Percentiles rank a stretch among this genome's conserved stretches.
These are phyloP conservation scores for Passerculus sandwichensis DNA, from an alignment of 2,797 vertebrate genomes.

Conservation along the genomic window DNA sequence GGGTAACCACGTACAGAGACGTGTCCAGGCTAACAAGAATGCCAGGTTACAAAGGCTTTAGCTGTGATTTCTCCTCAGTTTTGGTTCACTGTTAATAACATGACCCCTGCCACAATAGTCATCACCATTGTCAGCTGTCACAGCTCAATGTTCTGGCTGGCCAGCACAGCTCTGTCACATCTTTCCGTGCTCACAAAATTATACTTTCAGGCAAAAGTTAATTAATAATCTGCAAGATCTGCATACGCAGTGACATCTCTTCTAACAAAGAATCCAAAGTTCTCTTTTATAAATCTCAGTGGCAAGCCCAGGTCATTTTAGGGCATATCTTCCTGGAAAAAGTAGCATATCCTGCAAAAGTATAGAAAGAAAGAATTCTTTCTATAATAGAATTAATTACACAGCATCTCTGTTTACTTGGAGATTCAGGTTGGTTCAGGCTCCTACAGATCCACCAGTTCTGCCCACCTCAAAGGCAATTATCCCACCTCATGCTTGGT, in stretches of 20 bases:
- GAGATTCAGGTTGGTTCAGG: neutral
- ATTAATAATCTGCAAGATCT: neutral
- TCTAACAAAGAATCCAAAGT: neutral
- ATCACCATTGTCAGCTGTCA: neutral
- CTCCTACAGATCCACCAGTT: neutral
- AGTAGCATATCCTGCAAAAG: neutral
- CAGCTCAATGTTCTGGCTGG: neutral
- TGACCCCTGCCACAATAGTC: neutral
- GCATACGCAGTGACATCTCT: neutral
- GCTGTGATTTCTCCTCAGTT: neutral
- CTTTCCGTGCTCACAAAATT: neutral
- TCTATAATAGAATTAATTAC: no score
- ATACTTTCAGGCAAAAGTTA: neutral
- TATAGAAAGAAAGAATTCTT: neutral
- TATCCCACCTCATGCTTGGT: neutral
- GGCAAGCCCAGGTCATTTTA: neutral
- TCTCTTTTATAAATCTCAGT: neutral
- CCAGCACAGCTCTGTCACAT: neutral
- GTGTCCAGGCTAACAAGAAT: neutral
- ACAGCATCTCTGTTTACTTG: neutral
- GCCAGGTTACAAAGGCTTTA: neutral
- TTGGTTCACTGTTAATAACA: neutral
- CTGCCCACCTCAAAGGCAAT: neutral
- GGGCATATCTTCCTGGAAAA: neutral
- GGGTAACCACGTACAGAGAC: neutral